phyloP scores from a whole-genome alignment of 1,140 invertebrate genomes.

The Penaeus japonicus region DNA sequence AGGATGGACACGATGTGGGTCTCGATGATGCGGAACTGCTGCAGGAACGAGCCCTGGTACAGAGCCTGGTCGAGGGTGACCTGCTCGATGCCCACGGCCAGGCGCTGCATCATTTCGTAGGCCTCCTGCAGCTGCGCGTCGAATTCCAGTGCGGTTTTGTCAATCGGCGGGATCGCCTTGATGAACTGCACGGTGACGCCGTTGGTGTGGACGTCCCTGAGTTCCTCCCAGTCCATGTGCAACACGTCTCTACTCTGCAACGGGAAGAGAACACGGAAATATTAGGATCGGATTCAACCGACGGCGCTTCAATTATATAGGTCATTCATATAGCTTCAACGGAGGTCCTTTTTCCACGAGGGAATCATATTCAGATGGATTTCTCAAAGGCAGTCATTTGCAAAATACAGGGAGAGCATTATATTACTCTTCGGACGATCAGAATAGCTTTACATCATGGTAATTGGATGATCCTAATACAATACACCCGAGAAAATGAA shows the following conservation, averaged over 20 bases:
- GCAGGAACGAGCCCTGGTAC: slow-evolving; percentile 66
- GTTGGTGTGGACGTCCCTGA: not conserved
- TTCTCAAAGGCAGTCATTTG: too few relatives aligned
- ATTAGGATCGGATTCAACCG: not conserved
- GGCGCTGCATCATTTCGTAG: slow-evolving; percentile 73
- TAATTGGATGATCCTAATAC: too few relatives aligned
- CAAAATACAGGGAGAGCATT: too few relatives aligned
- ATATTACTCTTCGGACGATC: too few relatives aligned
- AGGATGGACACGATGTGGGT: slow-evolving; percentile 70
- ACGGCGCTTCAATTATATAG: too few relatives aligned
- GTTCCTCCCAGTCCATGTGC: not conserved
- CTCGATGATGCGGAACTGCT: slow-evolving; percentile 70
- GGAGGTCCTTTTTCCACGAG: too few relatives aligned
- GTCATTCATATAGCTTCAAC: too few relatives aligned
- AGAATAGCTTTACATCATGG: too few relatives aligned
- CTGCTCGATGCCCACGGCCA: slow-evolving; percentile 74
- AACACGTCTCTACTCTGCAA: not conserved
- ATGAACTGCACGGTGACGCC: not conserved
- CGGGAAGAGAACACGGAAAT: not conserved
- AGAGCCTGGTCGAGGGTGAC: slow-evolving; percentile 72
- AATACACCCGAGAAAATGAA: too few relatives aligned
- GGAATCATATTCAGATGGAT: too few relatives aligned
- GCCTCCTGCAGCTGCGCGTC: slow-evolving; percentile 67
- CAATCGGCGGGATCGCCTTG: not conserved
- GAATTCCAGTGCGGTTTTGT: slow-evolving; percentile 10